Base-by-base conservation (phyloP, 2,888 invertebrate genomes). In the Lasioglossum oenotherae region DNA sequence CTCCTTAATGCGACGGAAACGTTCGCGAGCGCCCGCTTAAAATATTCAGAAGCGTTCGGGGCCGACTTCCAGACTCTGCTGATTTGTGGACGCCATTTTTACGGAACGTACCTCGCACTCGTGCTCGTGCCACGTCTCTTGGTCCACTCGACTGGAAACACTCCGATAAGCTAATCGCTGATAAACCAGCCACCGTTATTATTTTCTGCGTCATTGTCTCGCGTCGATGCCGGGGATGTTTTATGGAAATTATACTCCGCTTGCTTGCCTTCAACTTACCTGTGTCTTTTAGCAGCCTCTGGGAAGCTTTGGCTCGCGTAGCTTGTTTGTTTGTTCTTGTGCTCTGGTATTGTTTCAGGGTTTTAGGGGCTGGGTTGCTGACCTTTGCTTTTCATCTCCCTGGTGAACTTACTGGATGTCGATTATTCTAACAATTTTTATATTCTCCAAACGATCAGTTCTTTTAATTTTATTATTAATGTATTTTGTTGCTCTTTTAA, bases 111-210 rank as follows among this genome's bases (percentile, higher is more conserved):
- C 8, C 23, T 5, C 49, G 46, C 23, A 6, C 23, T 53, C 23
- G 23, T 23, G 23, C 35, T 72, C 41, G 2, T 8, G n/a, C 41
- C 8, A 16, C 27, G 27, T 73, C 46, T 73, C 19, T 16, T 14
- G 10, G 81, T 10, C 44, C 64, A n/a, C 27, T 41, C 38, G 76
- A 4, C 64, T 76, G 81, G 81, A 81, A 82, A 74, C 69, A 35
- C 53, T 53, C 8, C 23, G 82, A 82, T 82, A 82, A 82, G 67
- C 74, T 69, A 69, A 82, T 82, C 79, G 82, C 31, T 44, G 74
- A 44, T 69, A 67, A 27, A 16, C 38, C 12, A 12, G 23, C 1
- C 16, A 1, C 44, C 53, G 64, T 73, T 83, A 81, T 73, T 75
- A 81, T 83, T 81, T 67, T 67, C 76, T 53, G 53, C 41, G 44